Percentiles rank a stretch among this genome's conserved stretches.
Evolutionary conservation across 2,797 vertebrate genomes (phyloP).

Genomic region (Dendrocincla fuliginosa): DNA sequence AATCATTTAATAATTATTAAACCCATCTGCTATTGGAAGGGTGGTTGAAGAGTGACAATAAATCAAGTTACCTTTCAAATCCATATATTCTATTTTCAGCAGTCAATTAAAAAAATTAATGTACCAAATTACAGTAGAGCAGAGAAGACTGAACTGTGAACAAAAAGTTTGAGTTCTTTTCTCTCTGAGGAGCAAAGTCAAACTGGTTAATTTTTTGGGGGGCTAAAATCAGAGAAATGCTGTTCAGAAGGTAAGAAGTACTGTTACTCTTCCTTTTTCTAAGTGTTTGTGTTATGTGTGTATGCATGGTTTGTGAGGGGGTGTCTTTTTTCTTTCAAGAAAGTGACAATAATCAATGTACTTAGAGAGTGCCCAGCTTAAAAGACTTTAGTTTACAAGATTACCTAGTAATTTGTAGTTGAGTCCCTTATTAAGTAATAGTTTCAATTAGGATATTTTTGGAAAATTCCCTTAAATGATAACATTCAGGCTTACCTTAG

Average conservation of each 20-base stretch:
- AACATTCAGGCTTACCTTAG: background rate
- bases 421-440: background rate
- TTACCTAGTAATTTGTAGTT: background rate
- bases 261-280: background rate
- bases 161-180: background rate
- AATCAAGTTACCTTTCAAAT: background rate
- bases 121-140: background rate
- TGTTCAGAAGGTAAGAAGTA: background rate
- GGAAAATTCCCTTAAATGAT: background rate
- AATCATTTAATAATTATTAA: background rate
- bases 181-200: background rate
- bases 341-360: background rate
- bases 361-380: background rate
- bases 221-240: background rate
- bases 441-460: background rate
- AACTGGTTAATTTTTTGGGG: background rate
- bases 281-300: background rate
- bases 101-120: background rate
- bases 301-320: rapidly evolving
- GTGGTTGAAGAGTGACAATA: background rate
- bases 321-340: background rate
- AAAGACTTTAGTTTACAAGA: background rate
- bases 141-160: background rate
- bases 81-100: background rate
- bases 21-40: background rate